Evolutionary conservation across 2,888 invertebrate genomes (phyloP), one percentile per base, ranked within the genome.

Genomic region (Leptinotarsa haldemani): DNA sequence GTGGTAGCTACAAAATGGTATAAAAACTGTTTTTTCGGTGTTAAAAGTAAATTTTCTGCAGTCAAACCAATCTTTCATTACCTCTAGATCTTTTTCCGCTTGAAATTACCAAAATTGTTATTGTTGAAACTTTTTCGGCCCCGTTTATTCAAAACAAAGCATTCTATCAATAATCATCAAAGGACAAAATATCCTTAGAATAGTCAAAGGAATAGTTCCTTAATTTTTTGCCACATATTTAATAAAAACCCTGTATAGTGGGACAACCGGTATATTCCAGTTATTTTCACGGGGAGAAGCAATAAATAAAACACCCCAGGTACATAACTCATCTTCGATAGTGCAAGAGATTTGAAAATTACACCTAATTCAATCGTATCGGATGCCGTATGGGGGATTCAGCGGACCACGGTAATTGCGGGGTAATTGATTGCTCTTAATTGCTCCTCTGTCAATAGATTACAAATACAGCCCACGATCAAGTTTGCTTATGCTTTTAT

Each of bases 391-490:
- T 71, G 75, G 77, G 74, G 69, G 68, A 77, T 73, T 74, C 69
- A 67, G 65, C 52, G 71, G 65, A 77, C 77, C 70, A 47, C 70
- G 67, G 80, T 80, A 80, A 80, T 80, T 80, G 79, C 67, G 71
- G 68, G 68, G 79, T 81, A 81, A 81, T 80, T 81, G 81, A 81
- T 80, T 80, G 79, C 79, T 74, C 79, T 78, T 80, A 81, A 81
- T 81, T 81, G 80, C 81, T 79, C 74, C 79, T 77, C 77, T 81
- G 81, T 81, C 80, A 78, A 78, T 81, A 74, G 79, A 78, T 79
- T 77, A 77, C 74, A 73, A 77, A 78, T 74, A 74, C 74, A 65
- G 70, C 77, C 75, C 75, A 74, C 76, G 72, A 76, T 72, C 76
- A 76, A 73, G 70, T 74, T 71, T 65, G 70, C 71, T 76, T 70